Evolutionary conservation across 2,888 invertebrate genomes (phyloP).

Genomic region (Caenorhabditis angaria): DNA sequence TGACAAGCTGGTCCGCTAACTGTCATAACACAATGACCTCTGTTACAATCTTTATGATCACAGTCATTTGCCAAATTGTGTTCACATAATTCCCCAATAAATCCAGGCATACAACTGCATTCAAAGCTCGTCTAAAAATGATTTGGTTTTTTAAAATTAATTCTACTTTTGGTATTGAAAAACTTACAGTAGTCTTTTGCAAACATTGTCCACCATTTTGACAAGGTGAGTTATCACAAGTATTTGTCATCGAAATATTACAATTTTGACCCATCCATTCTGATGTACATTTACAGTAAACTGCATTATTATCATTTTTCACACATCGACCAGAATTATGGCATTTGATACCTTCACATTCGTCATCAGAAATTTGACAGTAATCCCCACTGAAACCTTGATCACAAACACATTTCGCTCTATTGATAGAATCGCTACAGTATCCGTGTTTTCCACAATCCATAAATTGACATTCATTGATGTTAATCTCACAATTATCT

Average conservation of each 20-base stretch:
- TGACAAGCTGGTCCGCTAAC: conserved; percentile 38
- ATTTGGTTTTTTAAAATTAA: not conserved
- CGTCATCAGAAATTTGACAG: conserved; percentile 51
- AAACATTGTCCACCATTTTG: conserved; percentile 38
- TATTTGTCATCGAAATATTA: conserved; percentile 32
- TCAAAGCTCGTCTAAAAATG: conserved; percentile 21
- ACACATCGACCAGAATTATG: conserved; percentile 53
- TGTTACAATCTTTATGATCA: conserved; percentile 36
- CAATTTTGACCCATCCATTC: conserved; percentile 58
- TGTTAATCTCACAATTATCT: conserved; percentile 53
- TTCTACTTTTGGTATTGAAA: not conserved
- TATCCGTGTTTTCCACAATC: conserved; percentile 46
- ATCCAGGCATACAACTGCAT: conserved; percentile 52
- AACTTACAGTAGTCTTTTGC: conserved; percentile 19
- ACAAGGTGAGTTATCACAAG: conserved; percentile 29
- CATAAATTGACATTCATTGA: conserved; percentile 55
- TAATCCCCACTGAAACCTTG: conserved; percentile 49
- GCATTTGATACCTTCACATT: conserved; percentile 53
- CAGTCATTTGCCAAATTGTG: conserved; percentile 30
- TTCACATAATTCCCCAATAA: conserved; percentile 50
- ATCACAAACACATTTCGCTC: conserved; percentile 58
- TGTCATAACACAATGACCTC: conserved; percentile 36
- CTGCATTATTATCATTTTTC: conserved; percentile 22
- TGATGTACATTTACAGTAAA: conserved; percentile 54
- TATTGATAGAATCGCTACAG: conserved; percentile 50